Conservation (phyloP, 2,797 vertebrate genomes). For the Nannoperca australis region DNA sequence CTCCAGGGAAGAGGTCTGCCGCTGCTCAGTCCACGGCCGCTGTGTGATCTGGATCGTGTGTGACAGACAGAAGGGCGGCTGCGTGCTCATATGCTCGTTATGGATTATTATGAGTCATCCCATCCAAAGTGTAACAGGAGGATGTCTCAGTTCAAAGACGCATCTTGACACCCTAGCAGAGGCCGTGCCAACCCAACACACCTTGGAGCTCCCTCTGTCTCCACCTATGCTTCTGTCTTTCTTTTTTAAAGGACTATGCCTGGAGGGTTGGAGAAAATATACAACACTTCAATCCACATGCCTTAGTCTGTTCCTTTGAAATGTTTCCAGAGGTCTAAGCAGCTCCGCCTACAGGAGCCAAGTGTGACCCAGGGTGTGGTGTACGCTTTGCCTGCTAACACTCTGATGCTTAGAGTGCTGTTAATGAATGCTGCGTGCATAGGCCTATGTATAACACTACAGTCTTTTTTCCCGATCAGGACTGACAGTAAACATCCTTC, state of each 20-base stretch:
- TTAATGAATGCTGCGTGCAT: not conserved
- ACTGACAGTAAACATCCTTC: slow-evolving; percentile 40
- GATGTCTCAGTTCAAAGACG: slow-evolving; percentile 68
- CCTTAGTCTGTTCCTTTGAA: slow-evolving; percentile 72
- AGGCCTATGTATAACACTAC: not conserved
- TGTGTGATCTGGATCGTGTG: slow-evolving; percentile 25
- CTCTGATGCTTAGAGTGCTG: not conserved
- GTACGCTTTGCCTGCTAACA: slow-evolving; percentile 19
- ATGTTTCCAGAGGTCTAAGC: slow-evolving; percentile 63
- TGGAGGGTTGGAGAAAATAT: slow-evolving; percentile 52
- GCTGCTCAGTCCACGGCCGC: slow-evolving; percentile 37
- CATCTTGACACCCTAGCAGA: slow-evolving; percentile 65
- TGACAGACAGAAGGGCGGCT: not conserved
- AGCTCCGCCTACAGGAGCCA: slow-evolving; percentile 42
- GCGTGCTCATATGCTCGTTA: not conserved
- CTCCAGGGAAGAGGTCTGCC: slow-evolving; percentile 50
- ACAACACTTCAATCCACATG: slow-evolving; percentile 65
- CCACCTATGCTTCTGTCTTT: slow-evolving; percentile 33
- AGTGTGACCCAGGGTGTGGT: slow-evolving; percentile 51
- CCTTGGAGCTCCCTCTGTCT: slow-evolving; percentile 62
- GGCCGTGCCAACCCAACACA: slow-evolving; percentile 60
- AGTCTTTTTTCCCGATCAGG: slow-evolving; percentile 5
- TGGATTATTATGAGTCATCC: slow-evolving; percentile 40
- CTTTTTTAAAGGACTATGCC: slow-evolving; percentile 69
- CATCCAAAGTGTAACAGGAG: slow-evolving; percentile 66